Evolutionary conservation across 1,140 invertebrate species (phyloP), one percentile per base, ranked within the genome.

Genomic region (Parasteatoda tepidariorum): DNA sequence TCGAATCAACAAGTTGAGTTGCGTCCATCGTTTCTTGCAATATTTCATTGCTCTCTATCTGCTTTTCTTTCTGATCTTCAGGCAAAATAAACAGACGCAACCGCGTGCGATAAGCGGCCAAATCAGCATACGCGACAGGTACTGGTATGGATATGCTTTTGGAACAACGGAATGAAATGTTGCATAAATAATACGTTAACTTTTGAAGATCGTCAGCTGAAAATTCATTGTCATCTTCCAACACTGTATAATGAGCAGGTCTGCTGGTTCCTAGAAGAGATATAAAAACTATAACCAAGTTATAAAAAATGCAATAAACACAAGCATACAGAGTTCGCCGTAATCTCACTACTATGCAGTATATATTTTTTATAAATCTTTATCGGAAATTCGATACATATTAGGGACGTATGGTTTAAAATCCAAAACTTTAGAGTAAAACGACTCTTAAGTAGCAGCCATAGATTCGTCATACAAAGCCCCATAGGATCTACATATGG

Each of bases 221-320:
- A 18, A 86, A 75, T 0, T 68, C 41, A n/a, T 85, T 85, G 24
- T 86, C 86, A 26, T 86, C 85, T 24, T 54, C 59, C 2, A 86
- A 34, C 2, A 86, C 85, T 5, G 67, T 75, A 48, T 86, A 86
- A 30, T 86, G 75, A 1, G 67, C 38, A 26, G 86, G 86, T 11
- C 83, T 38, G 26, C 76, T 84, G 2, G 86, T 86, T 26, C 86
- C 86, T 66, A 92, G 71, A 93, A 67, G 34, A 34, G 26, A 34
- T 22, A 24, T 28, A 64, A 28, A 28, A 30, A 30, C 6, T 0
- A 38, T 2, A 2, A 33, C 22, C 11, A 28, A 3, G 24, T 28
- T 26, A 11, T 9, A 30, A 64, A 6, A n/a, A 7, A 2, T 67
- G 0, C 26, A 18, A 7, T 18, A 13, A 15, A 2, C 24, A 71